Conservation (phyloP, 1,140 invertebrate species). For the Bombus ignitus region DNA sequence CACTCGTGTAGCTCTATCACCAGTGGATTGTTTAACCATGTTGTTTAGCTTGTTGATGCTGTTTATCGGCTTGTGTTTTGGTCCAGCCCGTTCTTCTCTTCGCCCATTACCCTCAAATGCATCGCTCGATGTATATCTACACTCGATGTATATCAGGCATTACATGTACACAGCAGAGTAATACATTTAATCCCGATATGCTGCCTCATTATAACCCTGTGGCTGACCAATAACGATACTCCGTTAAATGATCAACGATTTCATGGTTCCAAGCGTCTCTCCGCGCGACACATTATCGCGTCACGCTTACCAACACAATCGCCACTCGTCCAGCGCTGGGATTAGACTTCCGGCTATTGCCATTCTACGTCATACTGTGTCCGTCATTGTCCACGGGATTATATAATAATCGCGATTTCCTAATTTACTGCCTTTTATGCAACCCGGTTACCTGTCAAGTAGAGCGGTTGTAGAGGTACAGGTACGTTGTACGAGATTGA, state of each 20-base stretch:
- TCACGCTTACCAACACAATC: not conserved
- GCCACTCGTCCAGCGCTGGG: slow-evolving; percentile 20
- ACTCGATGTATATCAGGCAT: not conserved
- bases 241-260: slow-evolving; percentile 61
- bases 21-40: slow-evolving; percentile 59
- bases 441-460: not conserved
- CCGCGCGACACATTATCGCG: slow-evolving; percentile 28
- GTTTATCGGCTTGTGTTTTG: slow-evolving; percentile 49
- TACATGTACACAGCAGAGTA: slow-evolving; percentile 11
- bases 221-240: slow-evolving; percentile 57
- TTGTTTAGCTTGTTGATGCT: slow-evolving; percentile 42
- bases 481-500: not conserved
- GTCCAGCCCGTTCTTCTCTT: slow-evolving; percentile 9
- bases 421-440: not conserved
- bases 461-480: not conserved
- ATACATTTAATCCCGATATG: slow-evolving; percentile 59
- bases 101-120: no score
- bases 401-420: slow-evolving; percentile 29
- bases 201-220: slow-evolving; percentile 60
- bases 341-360: slow-evolving; percentile 43
- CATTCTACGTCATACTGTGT: not conserved
- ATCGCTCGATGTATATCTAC: no score
- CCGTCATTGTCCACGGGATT: slow-evolving; percentile 19
- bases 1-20: slow-evolving; percentile 14
- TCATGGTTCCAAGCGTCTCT: not conserved